Percentiles rank a stretch among this genome's conserved stretches.
These are phyloP conservation scores for Chiroxiphia lanceolata DNA, from an alignment of 2,797 vertebrate species.

Conservation along the genomic window DNA sequence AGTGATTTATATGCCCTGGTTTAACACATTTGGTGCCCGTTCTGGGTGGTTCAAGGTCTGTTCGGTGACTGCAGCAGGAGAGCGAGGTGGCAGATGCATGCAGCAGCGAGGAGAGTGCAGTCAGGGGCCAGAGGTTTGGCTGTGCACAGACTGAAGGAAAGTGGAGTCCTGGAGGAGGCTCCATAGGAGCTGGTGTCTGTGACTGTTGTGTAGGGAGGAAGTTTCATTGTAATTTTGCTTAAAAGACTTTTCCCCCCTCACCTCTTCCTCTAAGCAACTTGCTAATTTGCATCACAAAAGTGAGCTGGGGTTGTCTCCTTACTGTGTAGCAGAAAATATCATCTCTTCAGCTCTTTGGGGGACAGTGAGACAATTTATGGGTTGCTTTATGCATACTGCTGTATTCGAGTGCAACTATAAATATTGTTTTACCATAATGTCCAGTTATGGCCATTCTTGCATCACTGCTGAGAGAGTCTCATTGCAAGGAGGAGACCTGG, in stretches of 20 bases:
- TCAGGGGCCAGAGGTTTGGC: neutral
- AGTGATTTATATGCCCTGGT: fast-evolving
- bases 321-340: neutral
- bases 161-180: neutral
- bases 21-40: neutral
- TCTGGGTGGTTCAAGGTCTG: neutral
- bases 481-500: neutral
- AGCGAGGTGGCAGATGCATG: neutral
- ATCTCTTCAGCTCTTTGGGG: neutral
- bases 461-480: neutral
- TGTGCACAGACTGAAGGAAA: fast-evolving
- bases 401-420: neutral
- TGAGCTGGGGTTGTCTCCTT: neutral
- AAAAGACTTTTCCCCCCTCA: neutral
- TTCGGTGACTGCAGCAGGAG: neutral
- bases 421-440: neutral
- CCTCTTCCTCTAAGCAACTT: neutral
- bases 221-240: neutral
- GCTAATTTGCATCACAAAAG: slow-evolving; percentile 27
- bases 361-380: neutral
- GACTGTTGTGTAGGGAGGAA: neutral
- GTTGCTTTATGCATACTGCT: neutral
- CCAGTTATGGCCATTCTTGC: neutral
- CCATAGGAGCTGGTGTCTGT: neutral
- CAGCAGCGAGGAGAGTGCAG: neutral